Conservation (phyloP, 2,888 invertebrate species). For the Drosophila rubida region DNA sequence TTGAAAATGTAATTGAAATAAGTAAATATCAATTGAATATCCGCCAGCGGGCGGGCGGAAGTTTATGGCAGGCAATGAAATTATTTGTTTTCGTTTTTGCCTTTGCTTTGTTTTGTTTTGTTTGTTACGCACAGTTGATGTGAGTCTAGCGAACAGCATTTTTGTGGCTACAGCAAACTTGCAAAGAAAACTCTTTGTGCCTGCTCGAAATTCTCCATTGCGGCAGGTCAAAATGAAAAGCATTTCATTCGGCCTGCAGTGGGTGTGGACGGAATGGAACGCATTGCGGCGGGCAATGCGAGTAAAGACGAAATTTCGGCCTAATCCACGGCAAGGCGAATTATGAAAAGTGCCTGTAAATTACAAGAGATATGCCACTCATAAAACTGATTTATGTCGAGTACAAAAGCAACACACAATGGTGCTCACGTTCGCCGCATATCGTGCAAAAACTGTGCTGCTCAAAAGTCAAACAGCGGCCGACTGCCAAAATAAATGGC, state of each 20-base stretch:
- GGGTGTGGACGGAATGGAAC: background rate
- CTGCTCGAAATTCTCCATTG: conserved; percentile 56
- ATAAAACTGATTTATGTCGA: conserved; percentile 59
- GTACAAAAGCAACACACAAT: conserved; percentile 34
- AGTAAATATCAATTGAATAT: conserved; percentile 78
- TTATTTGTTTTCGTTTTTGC: conserved; percentile 50
- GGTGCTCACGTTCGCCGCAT: conserved; percentile 47
- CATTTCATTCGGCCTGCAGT: conserved; percentile 8
- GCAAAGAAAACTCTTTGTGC: conserved; percentile 32
- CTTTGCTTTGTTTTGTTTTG: no score
- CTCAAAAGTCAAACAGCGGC: conserved; percentile 54
- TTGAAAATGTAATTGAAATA: conserved; percentile 76
- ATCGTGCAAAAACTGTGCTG: conserved; percentile 52
- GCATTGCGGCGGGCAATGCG: background rate
- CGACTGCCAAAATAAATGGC: conserved; percentile 73
- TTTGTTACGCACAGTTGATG: conserved; percentile 38
- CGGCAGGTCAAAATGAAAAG: conserved; percentile 65
- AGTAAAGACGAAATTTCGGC: conserved; percentile 31
- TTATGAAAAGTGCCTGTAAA: conserved; percentile 55
- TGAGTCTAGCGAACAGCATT: conserved; percentile 9
- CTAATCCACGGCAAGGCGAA: conserved; percentile 16
- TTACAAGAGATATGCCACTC: conserved; percentile 58
- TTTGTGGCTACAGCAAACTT: conserved; percentile 26
- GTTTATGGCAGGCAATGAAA: conserved; percentile 69
- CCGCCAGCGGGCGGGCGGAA: conserved; percentile 66